Conservation (phyloP, 2,113 vertebrate genomes). For the Sphyrna mokarran region DNA sequence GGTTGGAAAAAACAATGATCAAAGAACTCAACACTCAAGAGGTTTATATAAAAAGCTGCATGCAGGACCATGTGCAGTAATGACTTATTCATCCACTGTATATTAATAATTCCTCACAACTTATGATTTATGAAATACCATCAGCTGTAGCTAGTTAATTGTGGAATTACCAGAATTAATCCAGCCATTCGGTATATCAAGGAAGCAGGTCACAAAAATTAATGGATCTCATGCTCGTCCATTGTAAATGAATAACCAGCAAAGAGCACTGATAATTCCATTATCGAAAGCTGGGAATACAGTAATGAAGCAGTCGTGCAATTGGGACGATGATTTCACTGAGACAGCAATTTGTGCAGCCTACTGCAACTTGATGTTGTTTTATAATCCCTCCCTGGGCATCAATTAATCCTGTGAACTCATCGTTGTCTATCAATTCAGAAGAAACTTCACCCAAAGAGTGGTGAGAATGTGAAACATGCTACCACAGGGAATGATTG, state of each 20-base stretch:
- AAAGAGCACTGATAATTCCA: slow-evolving; percentile 44
- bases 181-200: neutral
- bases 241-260: slow-evolving; percentile 43
- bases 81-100: slow-evolving; percentile 13
- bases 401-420: slow-evolving; percentile 49
- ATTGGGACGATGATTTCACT: slow-evolving; percentile 44
- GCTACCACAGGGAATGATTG: neutral
- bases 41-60: neutral
- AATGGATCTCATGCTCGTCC: neutral
- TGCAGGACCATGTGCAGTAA: neutral
- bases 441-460: neutral
- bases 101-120: slow-evolving; percentile 22
- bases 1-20: neutral
- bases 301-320: slow-evolving; percentile 41
- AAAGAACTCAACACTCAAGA: slow-evolving; percentile 25
- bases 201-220: slow-evolving; percentile 22
- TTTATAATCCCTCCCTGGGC: slow-evolving; percentile 41
- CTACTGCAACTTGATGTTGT: slow-evolving; percentile 46
- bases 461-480: neutral
- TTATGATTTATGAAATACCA: slow-evolving; percentile 29
- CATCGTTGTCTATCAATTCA: slow-evolving; percentile 41
- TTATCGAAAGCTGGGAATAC: slow-evolving; percentile 41
- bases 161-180: slow-evolving; percentile 28
- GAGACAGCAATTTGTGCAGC: slow-evolving; percentile 44
- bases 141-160: slow-evolving; percentile 23